phyloP scores from a whole-genome alignment of 1,140 invertebrate species.

The Drosophila punjabiensis region DNA sequence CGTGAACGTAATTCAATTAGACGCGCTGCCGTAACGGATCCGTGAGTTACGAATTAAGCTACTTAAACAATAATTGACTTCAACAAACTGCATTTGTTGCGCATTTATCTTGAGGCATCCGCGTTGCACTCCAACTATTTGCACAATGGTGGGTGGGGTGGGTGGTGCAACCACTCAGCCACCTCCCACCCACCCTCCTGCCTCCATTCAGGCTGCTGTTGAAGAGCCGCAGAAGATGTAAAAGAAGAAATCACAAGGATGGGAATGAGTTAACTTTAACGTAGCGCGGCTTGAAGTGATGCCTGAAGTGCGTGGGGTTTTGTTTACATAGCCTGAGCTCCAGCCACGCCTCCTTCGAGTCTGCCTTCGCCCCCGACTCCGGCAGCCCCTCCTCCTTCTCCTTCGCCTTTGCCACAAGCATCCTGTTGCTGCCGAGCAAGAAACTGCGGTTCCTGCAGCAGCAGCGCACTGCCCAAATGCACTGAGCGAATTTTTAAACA shows the following conservation, averaged over 20 bases:
- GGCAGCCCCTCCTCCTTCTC: not conserved
- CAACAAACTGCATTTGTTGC: slow-evolving; percentile 81
- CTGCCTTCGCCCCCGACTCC: slow-evolving; percentile 10
- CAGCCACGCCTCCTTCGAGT: not conserved
- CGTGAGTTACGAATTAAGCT: slow-evolving; percentile 69
- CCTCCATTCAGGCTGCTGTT: slow-evolving; percentile 20
- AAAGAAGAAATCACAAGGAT: slow-evolving; percentile 10
- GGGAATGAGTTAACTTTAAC: slow-evolving; percentile 63
- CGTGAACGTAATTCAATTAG: slow-evolving; percentile 29
- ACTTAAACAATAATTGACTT: slow-evolving; percentile 81
- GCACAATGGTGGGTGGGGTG: slow-evolving; percentile 26
- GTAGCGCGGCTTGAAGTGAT: slow-evolving; percentile 9
- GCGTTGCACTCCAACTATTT: slow-evolving; percentile 48
- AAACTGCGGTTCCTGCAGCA: slow-evolving; percentile 41
- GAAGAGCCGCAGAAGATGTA: slow-evolving; percentile 72
- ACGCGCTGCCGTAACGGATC: slow-evolving; percentile 13
- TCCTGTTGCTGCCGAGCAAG: slow-evolving; percentile 39
- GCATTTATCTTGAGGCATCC: slow-evolving; percentile 72
- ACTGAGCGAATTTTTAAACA: slow-evolving; percentile 5
- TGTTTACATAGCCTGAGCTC: slow-evolving; percentile 61
- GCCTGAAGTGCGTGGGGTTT: slow-evolving; percentile 67
- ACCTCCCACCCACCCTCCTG: not conserved
- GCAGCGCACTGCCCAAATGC: not conserved
- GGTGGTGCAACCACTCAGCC: not conserved
- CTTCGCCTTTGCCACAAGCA: slow-evolving; percentile 14